Evolutionary conservation across 2,113 vertebrate species (phyloP).

Genomic region (Ondatra zibethicus): DNA sequence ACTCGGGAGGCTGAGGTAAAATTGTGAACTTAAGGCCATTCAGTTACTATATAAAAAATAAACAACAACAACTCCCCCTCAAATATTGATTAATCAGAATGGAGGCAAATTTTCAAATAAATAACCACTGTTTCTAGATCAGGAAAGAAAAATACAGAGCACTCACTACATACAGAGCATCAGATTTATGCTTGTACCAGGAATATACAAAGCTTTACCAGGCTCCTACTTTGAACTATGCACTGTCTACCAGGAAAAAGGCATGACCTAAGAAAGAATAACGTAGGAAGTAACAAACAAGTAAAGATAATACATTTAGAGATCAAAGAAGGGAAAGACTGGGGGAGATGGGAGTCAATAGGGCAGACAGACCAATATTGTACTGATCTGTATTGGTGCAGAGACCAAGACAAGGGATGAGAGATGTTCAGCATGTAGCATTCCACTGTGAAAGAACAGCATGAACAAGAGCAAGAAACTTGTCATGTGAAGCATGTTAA

Average conservation of each 20-base stretch:
- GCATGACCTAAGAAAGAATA: background rate
- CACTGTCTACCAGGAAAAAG: background rate
- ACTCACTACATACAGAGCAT: background rate
- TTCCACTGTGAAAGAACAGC: background rate
- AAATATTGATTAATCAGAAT: slow-evolving; percentile 13
- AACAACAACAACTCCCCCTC: background rate
- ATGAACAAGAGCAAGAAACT: background rate
- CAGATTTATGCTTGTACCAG: background rate
- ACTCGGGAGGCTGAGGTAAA: background rate
- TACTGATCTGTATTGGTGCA: background rate
- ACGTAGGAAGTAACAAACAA: slow-evolving; percentile 2
- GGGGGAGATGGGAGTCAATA: background rate
- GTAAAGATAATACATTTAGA: background rate
- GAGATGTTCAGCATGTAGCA: background rate
- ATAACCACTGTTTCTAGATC: background rate
- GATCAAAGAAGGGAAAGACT: background rate
- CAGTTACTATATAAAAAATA: background rate
- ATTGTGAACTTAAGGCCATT: background rate
- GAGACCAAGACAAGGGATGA: background rate
- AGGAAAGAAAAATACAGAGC: slow-evolving; percentile 9
- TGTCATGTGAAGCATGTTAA: background rate
- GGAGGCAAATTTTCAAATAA: background rate
- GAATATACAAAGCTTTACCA: slow-evolving; percentile 14
- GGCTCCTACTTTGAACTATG: background rate
- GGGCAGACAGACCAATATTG: background rate